Evolutionary conservation across 2,797 vertebrate genomes (phyloP).

Genomic region (Manis crassicaudata): DNA sequence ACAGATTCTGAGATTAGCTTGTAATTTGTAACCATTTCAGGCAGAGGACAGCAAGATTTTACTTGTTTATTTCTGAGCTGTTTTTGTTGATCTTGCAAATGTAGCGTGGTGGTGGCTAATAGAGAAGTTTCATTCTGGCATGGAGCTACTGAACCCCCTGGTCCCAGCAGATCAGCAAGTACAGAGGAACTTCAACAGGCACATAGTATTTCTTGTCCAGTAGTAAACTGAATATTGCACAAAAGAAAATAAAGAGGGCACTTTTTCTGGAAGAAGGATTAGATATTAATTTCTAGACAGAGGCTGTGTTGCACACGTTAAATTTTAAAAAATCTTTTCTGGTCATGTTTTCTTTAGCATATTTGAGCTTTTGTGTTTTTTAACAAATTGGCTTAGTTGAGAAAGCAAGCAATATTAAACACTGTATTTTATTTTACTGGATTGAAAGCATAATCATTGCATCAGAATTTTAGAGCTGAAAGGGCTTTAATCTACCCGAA

Average conservation of each 20-base stretch:
- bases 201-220: conserved; percentile 47
- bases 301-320: conserved; percentile 45
- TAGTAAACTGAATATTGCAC: neutral
- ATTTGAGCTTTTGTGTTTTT: conserved; percentile 2
- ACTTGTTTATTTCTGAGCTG: conserved; percentile 26
- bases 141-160: neutral
- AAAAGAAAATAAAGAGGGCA: conserved; percentile 13
- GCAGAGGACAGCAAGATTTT: conserved; percentile 41
- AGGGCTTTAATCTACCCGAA: neutral
- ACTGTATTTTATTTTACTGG: conserved; percentile 35
- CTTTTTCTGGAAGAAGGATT: conserved; percentile 58
- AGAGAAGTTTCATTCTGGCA: neutral
- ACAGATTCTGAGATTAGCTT: conserved; percentile 54
- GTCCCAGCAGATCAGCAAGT: neutral
- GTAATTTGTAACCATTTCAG: conserved; percentile 48
- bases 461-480: conserved; percentile 35
- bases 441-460: neutral
- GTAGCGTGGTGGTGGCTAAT: neutral
- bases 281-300: conserved; percentile 59
- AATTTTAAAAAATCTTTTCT: neutral
- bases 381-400: neutral
- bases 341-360: neutral
- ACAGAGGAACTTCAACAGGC: neutral
- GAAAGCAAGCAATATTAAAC: neutral
- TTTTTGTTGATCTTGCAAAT: neutral